Percentiles rank a stretch among this genome's conserved stretches.
phyloP scores from a whole-genome alignment of 2,888 invertebrate species.

The Xiphydria camelus region DNA sequence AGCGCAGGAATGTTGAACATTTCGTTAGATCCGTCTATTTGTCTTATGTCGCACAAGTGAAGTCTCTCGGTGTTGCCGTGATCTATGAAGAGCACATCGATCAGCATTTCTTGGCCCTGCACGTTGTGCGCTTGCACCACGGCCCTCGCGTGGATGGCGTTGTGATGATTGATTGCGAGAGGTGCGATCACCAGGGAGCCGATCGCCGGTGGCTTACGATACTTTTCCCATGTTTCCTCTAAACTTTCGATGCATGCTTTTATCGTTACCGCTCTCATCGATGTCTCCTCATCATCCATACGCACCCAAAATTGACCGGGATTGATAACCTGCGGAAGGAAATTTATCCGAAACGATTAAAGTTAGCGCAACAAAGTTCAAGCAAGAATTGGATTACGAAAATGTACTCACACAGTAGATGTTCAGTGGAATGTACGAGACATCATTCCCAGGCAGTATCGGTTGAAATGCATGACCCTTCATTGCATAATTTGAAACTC shows the following conservation, averaged over 20 bases:
- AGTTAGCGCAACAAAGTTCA: too few species aligned
- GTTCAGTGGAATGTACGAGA: conserved; percentile 61
- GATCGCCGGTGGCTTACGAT: conserved; percentile 47
- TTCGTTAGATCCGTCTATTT: conserved; percentile 37
- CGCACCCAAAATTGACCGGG: conserved; percentile 74
- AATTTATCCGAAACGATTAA: conserved; percentile 22
- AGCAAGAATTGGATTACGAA: too few species aligned
- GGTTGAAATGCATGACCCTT: conserved; percentile 59
- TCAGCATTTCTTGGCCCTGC: conserved; percentile 22
- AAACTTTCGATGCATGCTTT: conserved; percentile 53
- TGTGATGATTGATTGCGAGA: conserved; percentile 59
- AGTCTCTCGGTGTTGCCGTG: conserved; percentile 69
- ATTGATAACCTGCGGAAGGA: conserved; percentile 62
- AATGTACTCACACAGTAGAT: conserved; percentile 63
- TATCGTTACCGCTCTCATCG: conserved; percentile 50
- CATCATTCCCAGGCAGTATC: conserved; percentile 65
- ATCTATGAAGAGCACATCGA: conserved; percentile 77
- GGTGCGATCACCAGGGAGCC: conserved; percentile 67
- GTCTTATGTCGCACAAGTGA: conserved; percentile 56
- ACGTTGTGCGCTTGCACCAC: conserved; percentile 29
- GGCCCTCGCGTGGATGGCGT: conserved; percentile 59
- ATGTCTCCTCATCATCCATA: conserved; percentile 60
- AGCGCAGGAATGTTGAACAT: conserved; percentile 60
- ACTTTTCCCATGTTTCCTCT: conserved; percentile 25
- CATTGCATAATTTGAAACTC: conserved; percentile 59